Evolutionary conservation across 2,888 invertebrate species (phyloP).

Genomic region (Dromius quadrimaculatus): DNA sequence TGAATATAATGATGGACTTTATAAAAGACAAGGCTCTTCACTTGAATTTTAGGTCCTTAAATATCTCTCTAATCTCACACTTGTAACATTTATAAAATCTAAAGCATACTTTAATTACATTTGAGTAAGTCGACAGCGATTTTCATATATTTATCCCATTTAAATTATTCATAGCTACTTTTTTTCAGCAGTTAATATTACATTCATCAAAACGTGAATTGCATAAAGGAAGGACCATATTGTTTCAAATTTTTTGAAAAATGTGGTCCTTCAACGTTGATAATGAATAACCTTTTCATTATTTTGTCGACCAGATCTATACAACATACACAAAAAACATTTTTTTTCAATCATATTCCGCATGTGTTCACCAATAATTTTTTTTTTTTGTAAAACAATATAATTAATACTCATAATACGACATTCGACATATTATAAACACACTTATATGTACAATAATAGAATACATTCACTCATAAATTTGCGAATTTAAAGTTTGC

Average conservation of each 20-base stretch:
- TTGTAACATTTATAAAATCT: conserved; percentile 39
- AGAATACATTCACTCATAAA: conserved; percentile 40
- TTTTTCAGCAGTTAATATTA: too few relatives aligned
- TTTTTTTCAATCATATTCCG: background rate
- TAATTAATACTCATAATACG: conserved; percentile 12
- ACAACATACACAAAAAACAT: conserved; percentile 16
- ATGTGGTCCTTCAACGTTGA: too few relatives aligned
- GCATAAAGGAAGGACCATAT: too few relatives aligned
- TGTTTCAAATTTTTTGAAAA: too few relatives aligned
- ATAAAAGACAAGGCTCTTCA: conserved; percentile 36
- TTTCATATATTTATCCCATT: conserved; percentile 1
- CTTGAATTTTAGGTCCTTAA: conserved; percentile 13
- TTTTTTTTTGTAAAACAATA: too few relatives aligned
- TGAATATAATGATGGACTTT: conserved; percentile 11
- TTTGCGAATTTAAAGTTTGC: conserved; percentile 1
- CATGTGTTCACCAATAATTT: conserved; percentile 3
- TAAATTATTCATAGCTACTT: background rate
- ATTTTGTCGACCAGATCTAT: conserved; percentile 5
- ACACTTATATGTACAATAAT: conserved; percentile 38
- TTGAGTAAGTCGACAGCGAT: conserved; percentile 39
- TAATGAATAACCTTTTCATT: too few relatives aligned
- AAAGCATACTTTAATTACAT: conserved; percentile 21
- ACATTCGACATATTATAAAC: conserved; percentile 38
- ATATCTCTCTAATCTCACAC: conserved; percentile 10
- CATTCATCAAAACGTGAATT: too few relatives aligned